Conservation (phyloP, 2,113 vertebrate species). For the Elachura formosa region DNA sequence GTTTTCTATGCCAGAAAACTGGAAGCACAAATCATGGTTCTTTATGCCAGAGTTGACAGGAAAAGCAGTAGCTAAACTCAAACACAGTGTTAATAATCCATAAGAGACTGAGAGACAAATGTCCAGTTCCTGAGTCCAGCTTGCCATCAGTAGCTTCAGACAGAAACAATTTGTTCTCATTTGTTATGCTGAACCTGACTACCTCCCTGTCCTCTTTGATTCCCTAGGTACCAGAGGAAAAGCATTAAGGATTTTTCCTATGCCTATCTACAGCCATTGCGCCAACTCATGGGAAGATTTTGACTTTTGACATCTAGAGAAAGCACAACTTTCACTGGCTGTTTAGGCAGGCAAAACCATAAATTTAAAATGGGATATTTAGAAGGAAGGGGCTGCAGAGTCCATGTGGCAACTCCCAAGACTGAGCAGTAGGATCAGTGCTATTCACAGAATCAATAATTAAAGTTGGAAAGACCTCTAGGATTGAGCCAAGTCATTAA, state of each 20-base stretch:
- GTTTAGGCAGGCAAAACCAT: background rate
- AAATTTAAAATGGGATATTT: background rate
- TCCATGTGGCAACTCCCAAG: background rate
- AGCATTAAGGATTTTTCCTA: background rate
- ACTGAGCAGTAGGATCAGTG: background rate
- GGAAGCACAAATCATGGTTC: background rate
- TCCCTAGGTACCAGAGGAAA: background rate
- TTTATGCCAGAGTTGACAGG: background rate
- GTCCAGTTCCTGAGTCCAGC: background rate
- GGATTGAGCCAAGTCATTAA: background rate
- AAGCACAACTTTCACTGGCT: background rate
- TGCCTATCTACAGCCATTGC: background rate
- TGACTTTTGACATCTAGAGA: background rate
- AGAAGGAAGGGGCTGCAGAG: background rate
- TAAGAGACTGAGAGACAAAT: background rate
- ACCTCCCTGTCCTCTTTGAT: rapidly evolving
- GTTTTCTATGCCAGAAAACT: background rate
- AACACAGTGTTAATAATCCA: background rate
- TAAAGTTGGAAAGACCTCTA: background rate
- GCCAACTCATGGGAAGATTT: background rate
- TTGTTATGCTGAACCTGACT: background rate
- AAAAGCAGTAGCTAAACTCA: background rate
- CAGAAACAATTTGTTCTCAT: background rate
- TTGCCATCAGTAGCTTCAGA: background rate
- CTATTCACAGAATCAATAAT: background rate